phyloP scores from a whole-genome alignment of 1,140 invertebrate species.

The Drosophila virilis region DNA sequence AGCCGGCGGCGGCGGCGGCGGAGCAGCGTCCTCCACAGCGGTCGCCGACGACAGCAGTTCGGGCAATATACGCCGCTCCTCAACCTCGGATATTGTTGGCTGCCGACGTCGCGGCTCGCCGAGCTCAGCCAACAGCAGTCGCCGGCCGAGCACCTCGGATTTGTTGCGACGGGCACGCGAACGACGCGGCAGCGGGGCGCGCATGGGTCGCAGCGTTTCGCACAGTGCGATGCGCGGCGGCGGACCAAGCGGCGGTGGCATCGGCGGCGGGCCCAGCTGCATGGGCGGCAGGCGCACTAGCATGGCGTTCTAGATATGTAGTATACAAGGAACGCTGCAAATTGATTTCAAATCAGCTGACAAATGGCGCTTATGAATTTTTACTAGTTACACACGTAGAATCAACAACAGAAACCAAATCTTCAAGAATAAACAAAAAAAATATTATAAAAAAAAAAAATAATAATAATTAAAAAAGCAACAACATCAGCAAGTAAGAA shows the following conservation, averaged over 20 bases:
- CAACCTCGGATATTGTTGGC: constrained; percentile 74
- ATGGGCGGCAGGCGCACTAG: constrained; percentile 74
- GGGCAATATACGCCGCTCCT: constrained; percentile 73
- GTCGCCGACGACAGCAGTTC: constrained; percentile 21
- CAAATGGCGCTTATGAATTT: constrained; percentile 75
- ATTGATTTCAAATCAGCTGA: constrained; percentile 56
- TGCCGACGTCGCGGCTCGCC: constrained; percentile 51
- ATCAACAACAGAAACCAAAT: constrained; percentile 9
- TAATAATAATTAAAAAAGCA: not conserved
- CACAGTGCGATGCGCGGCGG: constrained; percentile 68
- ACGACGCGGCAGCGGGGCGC: constrained; percentile 75
- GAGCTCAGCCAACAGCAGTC: constrained; percentile 44
- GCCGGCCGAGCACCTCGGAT: constrained; percentile 80
- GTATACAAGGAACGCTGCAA: constrained; percentile 5
- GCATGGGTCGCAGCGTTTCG: constrained; percentile 81
- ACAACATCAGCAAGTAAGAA: constrained; percentile 41
- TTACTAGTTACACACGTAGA: constrained; percentile 44
- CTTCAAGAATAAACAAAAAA: no score
- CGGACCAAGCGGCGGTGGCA: constrained; percentile 16
- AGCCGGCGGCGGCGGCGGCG: constrained; percentile 11
- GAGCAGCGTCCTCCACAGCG: constrained; percentile 5
- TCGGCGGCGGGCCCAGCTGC: constrained; percentile 42
- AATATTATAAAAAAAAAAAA: no score
- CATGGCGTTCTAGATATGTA: constrained; percentile 78
- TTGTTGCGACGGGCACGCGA: constrained; percentile 76